Evolutionary conservation across 2,113 vertebrate species (phyloP).

Genomic region (Dissostichus mawsoni): DNA sequence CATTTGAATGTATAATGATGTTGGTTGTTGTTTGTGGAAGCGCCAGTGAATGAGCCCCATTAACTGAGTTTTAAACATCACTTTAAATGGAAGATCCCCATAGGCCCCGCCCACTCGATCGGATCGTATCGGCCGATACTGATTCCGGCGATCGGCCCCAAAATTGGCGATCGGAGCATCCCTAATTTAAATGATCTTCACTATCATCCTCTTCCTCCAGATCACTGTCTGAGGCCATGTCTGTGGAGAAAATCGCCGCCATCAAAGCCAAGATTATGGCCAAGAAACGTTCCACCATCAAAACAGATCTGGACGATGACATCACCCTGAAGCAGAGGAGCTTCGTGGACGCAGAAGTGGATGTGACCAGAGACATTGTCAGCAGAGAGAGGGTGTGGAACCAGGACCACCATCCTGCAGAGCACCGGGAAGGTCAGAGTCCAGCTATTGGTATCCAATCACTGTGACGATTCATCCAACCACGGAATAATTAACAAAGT

Average conservation of each 20-base stretch:
- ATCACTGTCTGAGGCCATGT: conserved; percentile 99
- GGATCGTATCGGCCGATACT: too few relatives aligned
- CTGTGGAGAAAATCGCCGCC: conserved; percentile 99
- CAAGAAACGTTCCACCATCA: conserved; percentile 98
- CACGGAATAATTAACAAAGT: background rate
- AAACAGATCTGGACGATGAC: conserved; percentile 97
- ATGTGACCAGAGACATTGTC: conserved; percentile 98
- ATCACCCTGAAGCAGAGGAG: conserved; percentile 98
- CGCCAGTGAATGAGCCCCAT: too few relatives aligned
- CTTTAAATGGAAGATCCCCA: too few relatives aligned
- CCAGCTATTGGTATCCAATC: background rate
- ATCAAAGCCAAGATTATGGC: conserved; percentile 99
- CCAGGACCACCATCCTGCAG: conserved; percentile 97
- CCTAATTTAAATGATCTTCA: too few relatives aligned
- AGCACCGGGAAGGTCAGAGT: conserved; percentile 94
- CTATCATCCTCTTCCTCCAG: conserved; percentile 70
- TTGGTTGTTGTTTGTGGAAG: too few relatives aligned
- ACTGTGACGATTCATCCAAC: background rate
- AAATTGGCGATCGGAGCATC: too few relatives aligned
- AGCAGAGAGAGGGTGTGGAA: conserved; percentile 98
- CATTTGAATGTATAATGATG: too few relatives aligned
- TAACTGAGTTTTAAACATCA: too few relatives aligned
- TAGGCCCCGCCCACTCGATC: too few relatives aligned
- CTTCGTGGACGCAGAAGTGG: conserved; percentile 98
- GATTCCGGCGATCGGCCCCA: too few relatives aligned